A percentile compares a stretch with the other conserved stretches of the same genome.
Evolutionary conservation across 2,113 vertebrate genomes (phyloP).

Genomic region (Antigone vipio): DNA sequence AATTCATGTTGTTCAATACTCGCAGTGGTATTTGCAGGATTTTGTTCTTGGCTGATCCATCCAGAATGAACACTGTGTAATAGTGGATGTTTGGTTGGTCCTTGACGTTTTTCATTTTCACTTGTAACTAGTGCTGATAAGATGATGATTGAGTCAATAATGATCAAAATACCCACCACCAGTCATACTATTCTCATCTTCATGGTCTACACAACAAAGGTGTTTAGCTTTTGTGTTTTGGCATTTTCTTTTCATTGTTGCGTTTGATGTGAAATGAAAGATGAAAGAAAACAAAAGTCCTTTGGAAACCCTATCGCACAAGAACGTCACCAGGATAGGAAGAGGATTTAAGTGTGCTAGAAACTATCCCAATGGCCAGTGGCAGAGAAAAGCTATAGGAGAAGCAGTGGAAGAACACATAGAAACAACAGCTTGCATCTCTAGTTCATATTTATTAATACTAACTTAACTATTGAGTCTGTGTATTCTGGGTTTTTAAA

Average conservation of each 20-base stretch:
- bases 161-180: neutral
- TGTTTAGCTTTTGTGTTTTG: neutral
- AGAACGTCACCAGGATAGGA: neutral
- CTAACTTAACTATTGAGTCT: neutral
- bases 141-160: constrained; percentile 49
- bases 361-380: neutral
- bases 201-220: neutral
- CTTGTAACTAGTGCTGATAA: constrained; percentile 30
- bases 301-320: neutral
- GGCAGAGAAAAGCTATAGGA: neutral
- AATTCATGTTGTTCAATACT: neutral
- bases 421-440: neutral
- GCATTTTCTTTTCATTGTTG: neutral
- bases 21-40: neutral
- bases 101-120: neutral
- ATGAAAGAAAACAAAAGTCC: neutral
- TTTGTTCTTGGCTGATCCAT: neutral
- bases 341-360: neutral
- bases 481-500: neutral
- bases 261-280: neutral
- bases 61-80: neutral
- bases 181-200: neutral
- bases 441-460: neutral
- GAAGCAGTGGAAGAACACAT: neutral
- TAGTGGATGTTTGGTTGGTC: neutral